These are phyloP conservation scores for Pseudachorutes palmiensis DNA, from an alignment of 1,140 invertebrate genomes.

Conservation along the genomic window DNA sequence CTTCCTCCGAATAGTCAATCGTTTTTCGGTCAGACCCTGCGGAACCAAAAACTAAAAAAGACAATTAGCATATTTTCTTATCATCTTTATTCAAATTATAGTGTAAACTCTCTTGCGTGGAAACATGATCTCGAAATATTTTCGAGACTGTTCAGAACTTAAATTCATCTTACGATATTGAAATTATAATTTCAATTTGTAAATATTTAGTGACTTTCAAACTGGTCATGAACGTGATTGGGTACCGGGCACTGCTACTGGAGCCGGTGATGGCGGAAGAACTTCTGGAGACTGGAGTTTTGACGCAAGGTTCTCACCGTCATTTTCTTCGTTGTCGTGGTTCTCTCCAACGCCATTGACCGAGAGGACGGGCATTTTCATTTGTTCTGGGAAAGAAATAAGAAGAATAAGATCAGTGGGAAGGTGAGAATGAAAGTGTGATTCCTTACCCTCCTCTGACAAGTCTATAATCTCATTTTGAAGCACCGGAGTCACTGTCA, in stretches of 20 bases:
- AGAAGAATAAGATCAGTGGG: not conserved
- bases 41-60: too few species aligned
- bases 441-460: not conserved
- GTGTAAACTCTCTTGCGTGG: too few species aligned
- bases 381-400: not conserved
- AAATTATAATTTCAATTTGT: not conserved
- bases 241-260: not conserved
- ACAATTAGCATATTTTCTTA: too few species aligned
- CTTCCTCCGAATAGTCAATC: not conserved
- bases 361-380: not conserved
- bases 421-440: not conserved
- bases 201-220: not conserved
- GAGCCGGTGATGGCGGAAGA: not conserved
- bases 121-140: too few species aligned
- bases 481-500: too few species aligned
- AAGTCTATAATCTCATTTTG: too few species aligned
- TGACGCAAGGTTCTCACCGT: too few species aligned
- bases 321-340: not conserved
- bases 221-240: not conserved
- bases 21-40: too few species aligned
- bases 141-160: not conserved
- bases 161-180: not conserved
- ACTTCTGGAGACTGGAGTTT: too few species aligned
- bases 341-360: not conserved
- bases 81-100: too few species aligned